Evolutionary conservation across 2,888 invertebrate genomes (phyloP).

Genomic region (Mythimna vitellina): DNA sequence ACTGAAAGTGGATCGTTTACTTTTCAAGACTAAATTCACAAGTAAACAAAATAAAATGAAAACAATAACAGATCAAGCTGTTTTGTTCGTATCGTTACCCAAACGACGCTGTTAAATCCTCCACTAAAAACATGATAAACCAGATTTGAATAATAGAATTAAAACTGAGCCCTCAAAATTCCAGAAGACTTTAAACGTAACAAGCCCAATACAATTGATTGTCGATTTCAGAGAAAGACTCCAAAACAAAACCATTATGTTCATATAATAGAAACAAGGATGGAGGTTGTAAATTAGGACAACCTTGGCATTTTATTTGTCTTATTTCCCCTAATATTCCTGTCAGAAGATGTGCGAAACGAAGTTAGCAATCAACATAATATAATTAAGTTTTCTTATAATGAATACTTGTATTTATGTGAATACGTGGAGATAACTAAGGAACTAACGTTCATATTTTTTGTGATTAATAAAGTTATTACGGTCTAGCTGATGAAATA

Average conservation of each 20-base stretch:
- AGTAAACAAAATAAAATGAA: not conserved
- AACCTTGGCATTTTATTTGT: constrained; percentile 16
- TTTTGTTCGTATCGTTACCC: constrained; percentile 10
- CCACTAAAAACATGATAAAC: constrained; percentile 22
- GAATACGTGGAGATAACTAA: too few relatives aligned
- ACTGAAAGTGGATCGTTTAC: not conserved
- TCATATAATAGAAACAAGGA: constrained; percentile 23
- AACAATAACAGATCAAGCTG: not conserved
- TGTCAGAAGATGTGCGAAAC: constrained; percentile 23
- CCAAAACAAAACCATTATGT: constrained; percentile 31
- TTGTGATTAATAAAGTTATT: not conserved
- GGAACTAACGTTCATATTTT: not conserved
- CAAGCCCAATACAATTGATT: constrained; percentile 37
- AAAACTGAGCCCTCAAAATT: constrained; percentile 17
- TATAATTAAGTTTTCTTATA: not conserved
- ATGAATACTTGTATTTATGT: not conserved
- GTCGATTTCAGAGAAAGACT: constrained; percentile 24
- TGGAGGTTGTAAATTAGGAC: constrained; percentile 22
- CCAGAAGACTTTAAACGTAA: constrained; percentile 24
- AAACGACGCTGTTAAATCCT: constrained; percentile 26
- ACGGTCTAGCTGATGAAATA: too few relatives aligned
- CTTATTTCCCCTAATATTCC: constrained; percentile 19
- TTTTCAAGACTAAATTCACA: not conserved
- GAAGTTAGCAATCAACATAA: constrained; percentile 39
- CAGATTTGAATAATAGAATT: constrained; percentile 32